Evolutionary conservation across 2,888 invertebrate genomes (phyloP).

Genomic region (Seira musarum): DNA sequence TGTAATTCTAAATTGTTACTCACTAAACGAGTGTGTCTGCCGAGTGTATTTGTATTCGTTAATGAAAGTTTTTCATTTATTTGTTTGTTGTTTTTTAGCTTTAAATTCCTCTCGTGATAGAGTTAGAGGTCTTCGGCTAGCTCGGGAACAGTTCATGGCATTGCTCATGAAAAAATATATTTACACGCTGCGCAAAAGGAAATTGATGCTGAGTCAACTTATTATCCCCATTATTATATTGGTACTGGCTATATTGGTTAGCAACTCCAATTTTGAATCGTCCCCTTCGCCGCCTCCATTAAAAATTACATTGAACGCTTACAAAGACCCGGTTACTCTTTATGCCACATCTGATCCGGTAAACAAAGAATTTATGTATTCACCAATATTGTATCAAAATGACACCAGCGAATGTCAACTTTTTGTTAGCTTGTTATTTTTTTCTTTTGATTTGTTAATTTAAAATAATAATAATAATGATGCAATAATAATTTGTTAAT

Average conservation of each 20-base stretch:
- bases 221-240: constrained; percentile 64
- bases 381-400: background rate
- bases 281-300: constrained; percentile 51
- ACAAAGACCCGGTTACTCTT: constrained; percentile 60
- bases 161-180: constrained; percentile 62
- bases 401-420: too few species aligned
- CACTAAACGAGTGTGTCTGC: too few species aligned
- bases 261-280: constrained; percentile 56
- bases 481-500: too few species aligned
- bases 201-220: constrained; percentile 65
- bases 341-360: constrained; percentile 58
- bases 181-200: constrained; percentile 65
- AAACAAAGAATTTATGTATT: constrained; percentile 21
- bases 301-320: constrained; percentile 57
- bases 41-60: too few species aligned
- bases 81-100: constrained; percentile 8
- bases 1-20: constrained; percentile 19
- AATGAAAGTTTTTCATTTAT: too few species aligned
- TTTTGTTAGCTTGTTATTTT: too few species aligned
- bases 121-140: constrained; percentile 51
- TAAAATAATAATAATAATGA: too few species aligned
- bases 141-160: constrained; percentile 64
- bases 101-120: constrained; percentile 32
- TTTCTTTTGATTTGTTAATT: too few species aligned
- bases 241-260: constrained; percentile 61